These are phyloP conservation scores for Drosophila mercatorum DNA, from an alignment of 2,888 invertebrate genomes.

Conservation along the genomic window DNA sequence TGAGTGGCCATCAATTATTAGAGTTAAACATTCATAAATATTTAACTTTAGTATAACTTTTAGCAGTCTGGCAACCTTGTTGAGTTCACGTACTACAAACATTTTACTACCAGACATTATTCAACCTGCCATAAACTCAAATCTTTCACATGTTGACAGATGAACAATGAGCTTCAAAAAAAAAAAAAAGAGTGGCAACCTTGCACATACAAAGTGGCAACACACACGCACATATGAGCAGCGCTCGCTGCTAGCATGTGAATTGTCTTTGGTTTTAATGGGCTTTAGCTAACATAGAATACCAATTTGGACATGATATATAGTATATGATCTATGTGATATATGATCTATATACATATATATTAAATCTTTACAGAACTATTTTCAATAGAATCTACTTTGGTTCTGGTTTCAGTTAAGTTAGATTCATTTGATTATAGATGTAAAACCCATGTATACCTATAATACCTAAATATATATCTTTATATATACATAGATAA, in stretches of 20 bases:
- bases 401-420: too few species aligned
- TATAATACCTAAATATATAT: background rate
- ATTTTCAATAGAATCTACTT: too few species aligned
- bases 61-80: background rate
- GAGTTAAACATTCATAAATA: background rate
- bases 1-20: too few species aligned
- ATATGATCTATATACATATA: too few species aligned
- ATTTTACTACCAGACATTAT: background rate
- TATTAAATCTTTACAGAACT: too few species aligned
- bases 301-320: too few species aligned
- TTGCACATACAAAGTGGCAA: constrained; percentile 5
- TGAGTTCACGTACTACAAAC: background rate
- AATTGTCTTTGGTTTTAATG: background rate
- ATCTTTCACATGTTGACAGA: background rate
- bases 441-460: too few species aligned
- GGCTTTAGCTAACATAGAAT: too few species aligned
- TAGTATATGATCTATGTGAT: too few species aligned
- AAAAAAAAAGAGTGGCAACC: constrained; percentile 5
- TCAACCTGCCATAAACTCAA: background rate
- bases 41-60: background rate
- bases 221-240: background rate
- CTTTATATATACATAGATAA: background rate
- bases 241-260: background rate
- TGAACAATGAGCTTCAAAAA: background rate
- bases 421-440: too few species aligned